These are phyloP conservation scores for Eidolon helvum DNA, from an alignment of 2,113 vertebrate genomes.

Conservation along the genomic window DNA sequence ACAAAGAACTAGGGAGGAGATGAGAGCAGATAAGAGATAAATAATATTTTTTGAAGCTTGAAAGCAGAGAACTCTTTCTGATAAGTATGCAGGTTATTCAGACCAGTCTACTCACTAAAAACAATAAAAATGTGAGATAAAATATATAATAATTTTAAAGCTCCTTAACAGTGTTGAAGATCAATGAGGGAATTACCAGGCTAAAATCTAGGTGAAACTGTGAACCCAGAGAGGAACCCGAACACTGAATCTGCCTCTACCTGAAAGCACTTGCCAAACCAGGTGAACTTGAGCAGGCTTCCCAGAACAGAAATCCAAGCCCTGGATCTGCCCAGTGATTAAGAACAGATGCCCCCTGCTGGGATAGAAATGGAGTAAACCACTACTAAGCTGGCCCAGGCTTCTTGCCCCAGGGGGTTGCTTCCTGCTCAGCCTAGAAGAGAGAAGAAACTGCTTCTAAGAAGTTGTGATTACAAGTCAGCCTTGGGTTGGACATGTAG, in stretches of 20 bases:
- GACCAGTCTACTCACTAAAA: neutral
- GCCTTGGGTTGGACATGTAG: neutral
- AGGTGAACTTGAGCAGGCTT: neutral
- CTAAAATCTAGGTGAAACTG: neutral
- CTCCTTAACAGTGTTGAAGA: neutral
- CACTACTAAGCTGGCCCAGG: neutral
- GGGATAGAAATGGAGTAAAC: neutral
- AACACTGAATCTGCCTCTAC: neutral
- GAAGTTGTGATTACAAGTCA: neutral
- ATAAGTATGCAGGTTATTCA: neutral
- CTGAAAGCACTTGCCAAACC: neutral
- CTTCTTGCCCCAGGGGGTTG: neutral
- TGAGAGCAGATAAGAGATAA: neutral
- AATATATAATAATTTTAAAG: neutral
- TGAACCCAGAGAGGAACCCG: neutral
- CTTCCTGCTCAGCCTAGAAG: neutral
- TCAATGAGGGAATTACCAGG: neutral
- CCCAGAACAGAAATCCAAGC: neutral
- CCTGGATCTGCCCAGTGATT: neutral
- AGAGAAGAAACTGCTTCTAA: neutral
- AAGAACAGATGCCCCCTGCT: neutral
- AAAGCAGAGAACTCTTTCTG: neutral
- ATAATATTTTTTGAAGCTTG: neutral
- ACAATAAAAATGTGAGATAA: neutral
- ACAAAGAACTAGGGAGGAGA: neutral